Evolutionary conservation across 2,888 invertebrate species (phyloP), one percentile per base, ranked within the genome.

Genomic region (Cryptops parisi): DNA sequence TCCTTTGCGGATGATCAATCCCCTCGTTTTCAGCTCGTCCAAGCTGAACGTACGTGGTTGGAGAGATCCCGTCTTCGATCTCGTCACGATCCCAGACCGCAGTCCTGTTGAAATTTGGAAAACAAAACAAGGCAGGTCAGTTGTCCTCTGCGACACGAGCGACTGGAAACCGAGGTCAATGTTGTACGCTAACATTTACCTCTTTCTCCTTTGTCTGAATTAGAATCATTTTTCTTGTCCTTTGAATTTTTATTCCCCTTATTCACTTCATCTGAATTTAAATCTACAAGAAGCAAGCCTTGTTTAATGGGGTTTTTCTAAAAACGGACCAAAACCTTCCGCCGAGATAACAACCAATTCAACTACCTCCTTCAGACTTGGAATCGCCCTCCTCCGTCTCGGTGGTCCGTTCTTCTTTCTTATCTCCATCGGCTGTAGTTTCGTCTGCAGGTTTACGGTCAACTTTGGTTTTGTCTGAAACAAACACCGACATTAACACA

Each of bases 31-130:
- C n/a, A 76, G 60, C 56, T 78, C 78, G 52, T 80, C 80, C 59
- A 75, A 72, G 56, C 74, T 76, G 61, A 78, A 79, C 15, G 76
- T 75, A 59, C 77, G 71, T 1, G 79, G 78, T 15, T 74, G 75
- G 24, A 78, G 63, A 2, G 78, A 77, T 1, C 86, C 83, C 38
- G 89, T 82, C 58, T 83, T 78, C 62, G 86, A 80, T 71, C 86
- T 78, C 65, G 88, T 81, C 66, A 88, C 78, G 68, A 84, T 82
- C 39, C 72, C 71, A 21, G 63, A 55, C 12, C 61, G 59, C 47
- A 61, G 62, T 55, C 50, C 40, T 43, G 47, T n/a, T n/a, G n/a
- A n/a, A n/a, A n/a, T n/a, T n/a, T n/a, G n/a, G n/a, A n/a, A n/a
- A n/a, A n/a, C 12, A 33, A 33, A 33, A 33, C 9, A 33, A 33